Evolutionary conservation across 1,140 invertebrate species (phyloP).

Genomic region (Oppia nitens): DNA sequence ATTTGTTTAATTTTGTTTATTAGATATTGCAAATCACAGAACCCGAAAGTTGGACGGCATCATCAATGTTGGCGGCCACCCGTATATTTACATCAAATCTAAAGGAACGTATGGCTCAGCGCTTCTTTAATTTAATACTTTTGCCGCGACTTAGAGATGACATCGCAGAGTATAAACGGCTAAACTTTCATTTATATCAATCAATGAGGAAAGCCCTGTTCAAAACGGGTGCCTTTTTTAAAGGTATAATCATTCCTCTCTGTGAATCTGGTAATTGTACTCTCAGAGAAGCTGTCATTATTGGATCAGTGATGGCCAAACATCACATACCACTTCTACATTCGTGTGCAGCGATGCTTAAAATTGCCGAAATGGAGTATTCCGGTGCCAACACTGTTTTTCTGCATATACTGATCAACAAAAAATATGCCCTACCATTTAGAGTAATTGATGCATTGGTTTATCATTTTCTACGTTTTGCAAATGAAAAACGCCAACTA

Average conservation of each 20-base stretch:
- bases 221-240: constrained; percentile 98
- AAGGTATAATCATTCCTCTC: constrained; percentile 79
- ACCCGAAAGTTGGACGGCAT: constrained; percentile 51
- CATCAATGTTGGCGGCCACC: constrained; percentile 88
- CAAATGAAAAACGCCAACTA: constrained; percentile 56
- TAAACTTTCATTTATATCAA: constrained; percentile 94
- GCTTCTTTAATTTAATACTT: constrained; percentile 82
- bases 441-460: constrained; percentile 88
- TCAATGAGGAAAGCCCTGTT: constrained; percentile 81
- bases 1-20: too few species aligned
- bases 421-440: constrained; percentile 94
- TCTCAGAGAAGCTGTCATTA: constrained; percentile 80
- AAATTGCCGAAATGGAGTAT: constrained; percentile 96
- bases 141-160: constrained; percentile 86
- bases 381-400: constrained; percentile 94
- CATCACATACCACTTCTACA: constrained; percentile 92
- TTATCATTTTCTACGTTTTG: constrained; percentile 80
- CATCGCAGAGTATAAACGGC: constrained; percentile 76
- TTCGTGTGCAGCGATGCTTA: constrained; percentile 80
- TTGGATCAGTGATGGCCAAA: constrained; percentile 74
- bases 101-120: constrained; percentile 87
- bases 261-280: constrained; percentile 65
- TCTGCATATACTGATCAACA: constrained; percentile 82
- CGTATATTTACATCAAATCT: constrained; percentile 90
- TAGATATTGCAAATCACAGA: constrained; percentile 61